Conservation (phyloP, 2,113 vertebrate genomes). For the Mugil cephalus region DNA sequence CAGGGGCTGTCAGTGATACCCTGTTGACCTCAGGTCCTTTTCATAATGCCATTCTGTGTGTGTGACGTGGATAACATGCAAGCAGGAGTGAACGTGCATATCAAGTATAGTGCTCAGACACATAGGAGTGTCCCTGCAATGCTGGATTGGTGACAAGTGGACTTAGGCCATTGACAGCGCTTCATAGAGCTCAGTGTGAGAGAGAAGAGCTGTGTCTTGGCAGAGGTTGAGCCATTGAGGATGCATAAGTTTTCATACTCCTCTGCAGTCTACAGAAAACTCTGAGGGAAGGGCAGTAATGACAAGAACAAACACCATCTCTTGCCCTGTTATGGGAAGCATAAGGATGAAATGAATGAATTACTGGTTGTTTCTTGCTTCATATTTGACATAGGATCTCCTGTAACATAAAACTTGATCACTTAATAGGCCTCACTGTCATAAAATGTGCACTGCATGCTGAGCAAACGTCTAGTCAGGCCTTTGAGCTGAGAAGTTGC, state of each 20-base stretch:
- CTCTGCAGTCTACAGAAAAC: slow-evolving; percentile 36
- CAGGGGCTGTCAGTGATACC: slow-evolving; percentile 44
- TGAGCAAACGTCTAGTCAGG: slow-evolving; percentile 24
- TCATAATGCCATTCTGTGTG: neutral
- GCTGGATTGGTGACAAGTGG: slow-evolving; percentile 42
- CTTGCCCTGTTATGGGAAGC: slow-evolving; percentile 30
- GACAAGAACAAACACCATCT: slow-evolving; percentile 46
- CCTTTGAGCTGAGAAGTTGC: slow-evolving; percentile 32
- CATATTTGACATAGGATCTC: slow-evolving; percentile 54
- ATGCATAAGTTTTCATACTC: slow-evolving; percentile 59
- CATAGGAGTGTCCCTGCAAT: slow-evolving; percentile 12
- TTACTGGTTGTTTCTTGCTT: slow-evolving; percentile 31
- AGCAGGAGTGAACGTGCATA: slow-evolving; percentile 12
- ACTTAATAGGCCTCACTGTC: slow-evolving; percentile 36
- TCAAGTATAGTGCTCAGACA: slow-evolving; percentile 22
- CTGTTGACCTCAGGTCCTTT: slow-evolving; percentile 42
- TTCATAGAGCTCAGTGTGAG: slow-evolving; percentile 42
- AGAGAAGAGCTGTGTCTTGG: slow-evolving; percentile 41
- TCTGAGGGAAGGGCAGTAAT: slow-evolving; percentile 32
- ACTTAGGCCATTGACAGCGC: slow-evolving; percentile 33
- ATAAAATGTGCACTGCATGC: slow-evolving; percentile 2
- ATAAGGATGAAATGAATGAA: slow-evolving; percentile 43
- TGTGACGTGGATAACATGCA: slow-evolving; percentile 13
- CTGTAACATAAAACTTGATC: slow-evolving; percentile 53
- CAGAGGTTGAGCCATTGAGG: slow-evolving; percentile 26